Base-by-base conservation (phyloP, 1,140 invertebrate species). In the Nautilus pompilius region DNA sequence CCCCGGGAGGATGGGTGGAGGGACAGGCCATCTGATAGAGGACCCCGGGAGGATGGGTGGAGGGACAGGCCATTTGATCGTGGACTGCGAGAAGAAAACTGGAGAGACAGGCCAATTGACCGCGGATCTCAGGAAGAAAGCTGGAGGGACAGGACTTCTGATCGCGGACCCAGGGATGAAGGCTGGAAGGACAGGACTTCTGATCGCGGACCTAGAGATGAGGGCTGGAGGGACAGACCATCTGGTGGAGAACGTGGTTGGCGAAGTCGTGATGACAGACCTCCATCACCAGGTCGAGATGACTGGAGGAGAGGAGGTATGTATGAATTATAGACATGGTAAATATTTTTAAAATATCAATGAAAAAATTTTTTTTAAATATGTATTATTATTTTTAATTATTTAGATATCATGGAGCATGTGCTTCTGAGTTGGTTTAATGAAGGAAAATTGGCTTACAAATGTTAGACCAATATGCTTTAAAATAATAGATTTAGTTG, bases 281-380 rank as follows among this genome's bases (percentile, higher is more conserved):
- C 51, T 64, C 77, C 48, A 57, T 76, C 62, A 76, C 71, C 10
- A 54, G 73, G 65, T 49, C 75, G 33, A 58, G 70, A 26, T 70
- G 62, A 80, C 65, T 75, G 70, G 51, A 62, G 73, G n/a, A 61
- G 71, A 34, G 70, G 72, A 33, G 62, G 60, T 53, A 17, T 28
- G 49, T 26, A 24, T n/a, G n/a, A n/a, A n/a, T n/a, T n/a, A n/a
- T n/a, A n/a, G n/a, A n/a, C n/a, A n/a, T n/a, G n/a, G n/a, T n/a
- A n/a, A n/a, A n/a, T n/a, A n/a, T n/a, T n/a, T n/a, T n/a, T n/a
- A n/a, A n/a, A n/a, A n/a, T n/a, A n/a, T n/a, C n/a, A n/a, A n/a
- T n/a, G n/a, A n/a, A n/a, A n/a, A n/a, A n/a, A n/a, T n/a, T n/a
- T n/a, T n/a, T n/a, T n/a, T n/a, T n/a, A n/a, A n/a, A n/a, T n/a